phyloP scores from a whole-genome alignment of 2,113 vertebrate genomes.

The Myotis davidii region DNA sequence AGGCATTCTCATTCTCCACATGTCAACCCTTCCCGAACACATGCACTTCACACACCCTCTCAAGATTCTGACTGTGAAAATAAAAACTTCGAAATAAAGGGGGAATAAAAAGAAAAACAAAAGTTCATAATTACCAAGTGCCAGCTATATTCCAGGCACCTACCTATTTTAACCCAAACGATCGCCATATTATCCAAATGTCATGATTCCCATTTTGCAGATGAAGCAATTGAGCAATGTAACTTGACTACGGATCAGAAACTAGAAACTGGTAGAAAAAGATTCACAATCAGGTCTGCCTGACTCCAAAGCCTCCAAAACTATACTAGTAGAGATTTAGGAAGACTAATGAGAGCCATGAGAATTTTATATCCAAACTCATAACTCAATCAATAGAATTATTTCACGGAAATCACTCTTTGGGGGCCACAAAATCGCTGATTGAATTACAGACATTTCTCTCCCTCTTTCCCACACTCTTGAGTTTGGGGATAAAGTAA shows the following conservation, averaged over 20 bases:
- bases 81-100: neutral
- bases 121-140: neutral
- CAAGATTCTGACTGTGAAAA: neutral
- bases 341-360: conserved; percentile 36
- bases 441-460: neutral
- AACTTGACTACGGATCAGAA: neutral
- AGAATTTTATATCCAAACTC: conserved; percentile 36
- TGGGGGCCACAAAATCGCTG: conserved; percentile 26
- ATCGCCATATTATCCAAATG: neutral
- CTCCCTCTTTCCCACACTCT: neutral
- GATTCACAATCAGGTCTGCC: neutral
- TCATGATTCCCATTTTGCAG: neutral
- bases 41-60: neutral
- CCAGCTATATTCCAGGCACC: neutral
- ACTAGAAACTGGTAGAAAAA: neutral
- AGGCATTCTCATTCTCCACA: neutral
- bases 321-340: neutral
- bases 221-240: neutral
- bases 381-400: conserved; percentile 30
- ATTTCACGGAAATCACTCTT: conserved; percentile 42
- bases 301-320: conserved; percentile 20
- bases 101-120: neutral
- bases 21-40: neutral
- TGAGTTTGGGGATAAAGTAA: neutral
- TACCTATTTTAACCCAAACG: neutral